phyloP scores from a whole-genome alignment of 2,888 invertebrate species.

The Candidula unifasciata region DNA sequence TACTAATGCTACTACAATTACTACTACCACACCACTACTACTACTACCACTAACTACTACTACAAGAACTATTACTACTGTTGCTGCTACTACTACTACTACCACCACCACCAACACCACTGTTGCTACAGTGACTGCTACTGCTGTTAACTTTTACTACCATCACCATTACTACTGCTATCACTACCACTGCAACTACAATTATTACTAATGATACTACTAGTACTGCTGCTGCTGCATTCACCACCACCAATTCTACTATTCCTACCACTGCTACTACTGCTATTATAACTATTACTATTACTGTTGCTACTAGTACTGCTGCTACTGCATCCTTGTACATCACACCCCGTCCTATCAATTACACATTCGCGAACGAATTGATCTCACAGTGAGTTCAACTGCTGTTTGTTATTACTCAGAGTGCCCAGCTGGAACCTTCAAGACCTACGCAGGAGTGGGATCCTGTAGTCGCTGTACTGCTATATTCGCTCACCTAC shows the following conservation, averaged over 20 bases:
- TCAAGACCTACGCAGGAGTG: conserved; percentile 31
- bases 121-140: no score
- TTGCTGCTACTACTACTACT: no score
- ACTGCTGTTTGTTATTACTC: not conserved
- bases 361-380: no score
- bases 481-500: not conserved
- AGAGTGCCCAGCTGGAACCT: conserved; percentile 38
- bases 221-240: conserved; percentile 32
- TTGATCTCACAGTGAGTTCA: no score
- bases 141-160: no score
- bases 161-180: conserved; percentile 35
- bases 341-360: no score
- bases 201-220: conserved; percentile 15
- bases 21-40: conserved; percentile 39
- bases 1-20: conserved; percentile 36
- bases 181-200: no score
- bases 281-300: not conserved
- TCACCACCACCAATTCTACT: conserved; percentile 7
- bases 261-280: conserved; percentile 3
- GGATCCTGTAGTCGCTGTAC: conserved; percentile 29
- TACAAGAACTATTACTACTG: no score
- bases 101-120: no score
- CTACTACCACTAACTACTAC: no score
- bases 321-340: no score
- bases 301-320: no score